These are phyloP conservation scores for Calypte anna DNA, from an alignment of 2,113 vertebrate genomes.

Conservation along the genomic window DNA sequence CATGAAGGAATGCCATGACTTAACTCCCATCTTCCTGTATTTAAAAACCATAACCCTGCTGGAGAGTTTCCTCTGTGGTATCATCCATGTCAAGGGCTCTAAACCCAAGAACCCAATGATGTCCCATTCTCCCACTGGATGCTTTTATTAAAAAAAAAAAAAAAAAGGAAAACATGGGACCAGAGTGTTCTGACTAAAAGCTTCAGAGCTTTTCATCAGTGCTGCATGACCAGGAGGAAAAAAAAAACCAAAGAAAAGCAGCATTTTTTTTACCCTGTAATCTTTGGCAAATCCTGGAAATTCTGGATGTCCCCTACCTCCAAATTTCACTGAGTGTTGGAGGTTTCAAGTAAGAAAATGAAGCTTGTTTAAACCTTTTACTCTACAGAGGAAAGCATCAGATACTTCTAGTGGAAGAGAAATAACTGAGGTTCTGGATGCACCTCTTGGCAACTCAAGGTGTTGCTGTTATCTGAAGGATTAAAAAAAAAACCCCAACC, in stretches of 20 bases:
- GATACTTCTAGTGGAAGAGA: neutral
- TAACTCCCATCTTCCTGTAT: neutral
- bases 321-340: constrained; percentile 29
- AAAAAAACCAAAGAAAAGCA: neutral
- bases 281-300: constrained; percentile 62
- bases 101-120: constrained; percentile 52
- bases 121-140: constrained; percentile 34
- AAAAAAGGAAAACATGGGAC: constrained; percentile 9
- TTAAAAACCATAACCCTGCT: neutral
- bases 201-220: constrained; percentile 19
- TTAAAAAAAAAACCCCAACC: neutral
- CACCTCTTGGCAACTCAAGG: neutral
- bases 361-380: constrained; percentile 49
- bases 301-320: constrained; percentile 24
- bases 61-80: constrained; percentile 4
- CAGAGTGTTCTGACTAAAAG: constrained; percentile 48
- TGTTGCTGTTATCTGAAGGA: neutral
- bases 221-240: neutral
- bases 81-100: constrained; percentile 59
- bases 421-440: neutral
- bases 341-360: neutral
- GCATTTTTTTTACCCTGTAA: constrained; percentile 24
- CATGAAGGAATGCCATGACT: neutral
- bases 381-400: neutral
- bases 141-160: constrained; percentile 21